phyloP scores from a whole-genome alignment of 2,113 vertebrate species.

The Notarius lentiginosus region DNA sequence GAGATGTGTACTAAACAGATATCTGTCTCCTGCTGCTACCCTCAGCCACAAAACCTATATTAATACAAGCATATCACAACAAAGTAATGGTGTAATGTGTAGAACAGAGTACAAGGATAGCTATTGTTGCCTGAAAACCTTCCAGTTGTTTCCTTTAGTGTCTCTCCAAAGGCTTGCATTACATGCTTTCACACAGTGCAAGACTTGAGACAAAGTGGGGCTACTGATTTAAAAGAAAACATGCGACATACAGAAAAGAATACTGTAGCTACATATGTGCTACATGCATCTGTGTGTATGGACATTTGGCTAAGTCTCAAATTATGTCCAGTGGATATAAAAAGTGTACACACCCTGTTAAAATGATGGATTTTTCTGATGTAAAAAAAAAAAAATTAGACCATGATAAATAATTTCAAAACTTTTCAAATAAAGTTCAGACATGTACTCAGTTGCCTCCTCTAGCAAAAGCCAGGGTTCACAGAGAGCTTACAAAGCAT shows the following conservation, averaged over 20 bases:
- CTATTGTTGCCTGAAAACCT: neutral
- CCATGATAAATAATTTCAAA: no score
- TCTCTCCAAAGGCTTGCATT: neutral
- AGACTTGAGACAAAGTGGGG: neutral
- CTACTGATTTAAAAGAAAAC: neutral
- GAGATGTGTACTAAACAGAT: neutral
- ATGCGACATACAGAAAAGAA: no score
- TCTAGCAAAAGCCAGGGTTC: no score
- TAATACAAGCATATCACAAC: neutral
- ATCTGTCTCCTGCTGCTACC: neutral
- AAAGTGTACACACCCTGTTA: no score
- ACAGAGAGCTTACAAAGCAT: no score
- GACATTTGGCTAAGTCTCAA: neutral
- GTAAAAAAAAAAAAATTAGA: no score
- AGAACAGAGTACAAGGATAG: neutral
- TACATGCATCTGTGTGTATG: neutral
- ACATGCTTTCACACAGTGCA: neutral
- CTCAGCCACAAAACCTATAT: neutral
- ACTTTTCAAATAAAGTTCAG: no score
- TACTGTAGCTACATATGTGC: no score
- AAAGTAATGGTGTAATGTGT: neutral
- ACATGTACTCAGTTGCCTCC: no score
- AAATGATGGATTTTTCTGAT: no score
- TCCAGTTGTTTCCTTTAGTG: neutral
- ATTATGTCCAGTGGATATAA: neutral